Base-by-base conservation (phyloP, 2,113 vertebrate species). In the Callionymus lyra region DNA sequence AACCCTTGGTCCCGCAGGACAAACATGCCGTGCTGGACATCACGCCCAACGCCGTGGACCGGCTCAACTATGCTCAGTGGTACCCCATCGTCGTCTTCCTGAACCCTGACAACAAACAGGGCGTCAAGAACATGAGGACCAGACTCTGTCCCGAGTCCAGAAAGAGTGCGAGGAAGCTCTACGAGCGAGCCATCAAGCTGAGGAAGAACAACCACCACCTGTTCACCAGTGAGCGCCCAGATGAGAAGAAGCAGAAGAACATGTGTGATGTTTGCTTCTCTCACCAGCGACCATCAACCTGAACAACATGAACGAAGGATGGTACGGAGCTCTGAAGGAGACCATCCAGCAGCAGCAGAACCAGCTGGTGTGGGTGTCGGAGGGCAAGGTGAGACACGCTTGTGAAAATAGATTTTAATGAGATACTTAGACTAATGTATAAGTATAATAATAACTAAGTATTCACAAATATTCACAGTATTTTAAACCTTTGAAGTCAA, bases 181-280 rank as follows among this genome's bases (percentile, higher is more conserved):
- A 96, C 31, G 95, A 99, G 65, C 85, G 94, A 49, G 94, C 95
- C 70, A 90, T 97, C 68, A 98, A 99, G 68, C 89, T 99, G 79
- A 90, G 94, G 56, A 99, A 99, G 79, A 99, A 97, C 70, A 99
- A 99, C 66, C 92, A 96, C 63, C 94, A 99, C 76, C 92, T 99
- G 63, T 99, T 99, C 68, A 98, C 95, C 59, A 91, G 95, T 98
- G 79, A 90, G 94, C 87, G 19, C 16, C 19, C 46, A 17, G 31
- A 49, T 12, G 13, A 42, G 34, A 17, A 53, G 45, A 56, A 50
- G 38, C 16, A 9, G 15, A 44, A 50, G 31, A 15, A 0, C 33
- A 19, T 34, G 44, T 38, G 32, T 12, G 17, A 16, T 35, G 12
- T 3, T 37, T 37, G 14, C 59, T 35, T 17, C 1, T 10, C 36